These are phyloP conservation scores for Nerophis lumbriciformis DNA, from an alignment of 2,113 vertebrate genomes.

Conservation along the genomic window DNA sequence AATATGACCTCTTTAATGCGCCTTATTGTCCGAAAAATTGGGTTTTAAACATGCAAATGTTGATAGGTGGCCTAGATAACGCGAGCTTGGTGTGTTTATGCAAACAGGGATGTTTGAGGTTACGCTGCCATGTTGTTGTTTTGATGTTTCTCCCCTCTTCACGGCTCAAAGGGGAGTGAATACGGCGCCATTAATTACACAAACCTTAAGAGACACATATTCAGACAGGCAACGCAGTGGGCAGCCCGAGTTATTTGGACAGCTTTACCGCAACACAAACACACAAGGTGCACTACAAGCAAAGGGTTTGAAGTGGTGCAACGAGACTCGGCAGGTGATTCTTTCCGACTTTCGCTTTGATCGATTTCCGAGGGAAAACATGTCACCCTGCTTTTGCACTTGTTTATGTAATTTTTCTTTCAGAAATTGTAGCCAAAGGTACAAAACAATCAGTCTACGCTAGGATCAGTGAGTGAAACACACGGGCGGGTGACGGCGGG, in stretches of 20 bases:
- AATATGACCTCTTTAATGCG: no score
- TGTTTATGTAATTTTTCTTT: background rate
- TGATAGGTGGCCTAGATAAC: slow-evolving; percentile 40
- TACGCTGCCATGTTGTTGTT: slow-evolving; percentile 45
- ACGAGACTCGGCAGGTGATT: slow-evolving; percentile 24
- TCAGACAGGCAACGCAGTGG: slow-evolving; percentile 45
- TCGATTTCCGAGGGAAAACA: no score
- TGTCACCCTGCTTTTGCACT: background rate
- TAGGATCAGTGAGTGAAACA: background rate
- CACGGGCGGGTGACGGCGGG: background rate
- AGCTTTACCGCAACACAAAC: slow-evolving; percentile 20
- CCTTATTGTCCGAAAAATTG: no score
- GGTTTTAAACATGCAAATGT: background rate
- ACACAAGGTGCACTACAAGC: background rate
- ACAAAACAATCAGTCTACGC: background rate
- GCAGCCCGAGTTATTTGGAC: slow-evolving; percentile 34
- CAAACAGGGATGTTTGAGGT: slow-evolving; percentile 20
- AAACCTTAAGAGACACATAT: slow-evolving; percentile 57
- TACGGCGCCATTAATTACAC: slow-evolving; percentile 58
- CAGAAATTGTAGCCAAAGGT: background rate
- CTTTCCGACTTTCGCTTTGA: background rate
- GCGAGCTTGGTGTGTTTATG: slow-evolving; percentile 23
- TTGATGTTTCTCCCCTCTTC: slow-evolving; percentile 51
- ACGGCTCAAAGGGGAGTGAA: slow-evolving; percentile 50
- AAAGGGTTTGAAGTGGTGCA: slow-evolving; percentile 21